Base-by-base conservation (phyloP, 1,140 invertebrate species). In the Calosoma granatense region DNA sequence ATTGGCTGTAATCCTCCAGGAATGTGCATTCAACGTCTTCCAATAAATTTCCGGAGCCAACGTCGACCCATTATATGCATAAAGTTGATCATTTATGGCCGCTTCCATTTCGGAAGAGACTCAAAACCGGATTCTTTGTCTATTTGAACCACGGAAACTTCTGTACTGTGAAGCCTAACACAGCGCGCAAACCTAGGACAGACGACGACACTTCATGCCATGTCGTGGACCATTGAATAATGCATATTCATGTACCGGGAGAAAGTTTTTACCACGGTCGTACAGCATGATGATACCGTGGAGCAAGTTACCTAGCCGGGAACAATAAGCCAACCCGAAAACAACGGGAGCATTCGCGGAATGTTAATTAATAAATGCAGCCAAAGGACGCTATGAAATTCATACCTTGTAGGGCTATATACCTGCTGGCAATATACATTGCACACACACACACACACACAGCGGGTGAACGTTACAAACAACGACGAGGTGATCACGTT, bases 351-450 rank as follows among this genome's bases (percentile, higher is more conserved):
- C 15, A 47, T 47, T 47, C 17, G 6, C 6, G 15, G 41, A 47
- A 47, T 47, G 41, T 47, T 47, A 47, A 47, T 47, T 47, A 47
- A 47, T 47, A 47, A 47, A 47, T 47, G 41, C 41, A 47, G 15
- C 41, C 41, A 17, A 12, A 47, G 41, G 41, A 47, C 17, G 41
- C 9, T 47, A 47, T 47, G 41, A 47, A 47, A 47, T 47, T 47
- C 41, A 47, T 47, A 47, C 41, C 41, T 47, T 9, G 9, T 4
- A 47, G 4, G 41, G 41, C n/a, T 6, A 47, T 6, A 6, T 12
- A 47, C 17, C n/a, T n/a, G n/a, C n/a, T n/a, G n/a, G n/a, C n/a
- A n/a, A n/a, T n/a, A n/a, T n/a, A n/a, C n/a, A n/a, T n/a, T n/a
- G n/a, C n/a, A n/a, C n/a, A n/a, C n/a, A n/a, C n/a, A n/a, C n/a